Base-by-base conservation (phyloP, 2,797 vertebrate genomes). In the Corythornis leucogaster region DNA sequence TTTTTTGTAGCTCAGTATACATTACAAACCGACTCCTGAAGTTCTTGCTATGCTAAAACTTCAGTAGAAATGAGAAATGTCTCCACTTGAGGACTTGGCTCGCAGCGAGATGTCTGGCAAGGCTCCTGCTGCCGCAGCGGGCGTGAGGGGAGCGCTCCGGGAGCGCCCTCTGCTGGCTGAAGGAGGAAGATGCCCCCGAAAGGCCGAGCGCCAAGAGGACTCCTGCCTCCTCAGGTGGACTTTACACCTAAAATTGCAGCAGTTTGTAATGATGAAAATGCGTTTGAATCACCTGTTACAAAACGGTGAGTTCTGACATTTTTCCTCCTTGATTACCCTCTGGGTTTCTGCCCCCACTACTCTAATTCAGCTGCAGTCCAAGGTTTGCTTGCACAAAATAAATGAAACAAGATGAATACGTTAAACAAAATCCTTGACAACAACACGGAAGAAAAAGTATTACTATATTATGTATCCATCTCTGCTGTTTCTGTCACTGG, bases 101-200 rank as follows among this genome's bases (percentile, higher is more conserved):
- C 54, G 31, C 12, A 13, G 28, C 0, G 43, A 5, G 35, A 4
- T 9, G 24, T 5, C 48, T 3, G 83, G 31, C 58, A 9, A 28
- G 4, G 10, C 20, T 9, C 31, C 19, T 0, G 42, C 7, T 15
- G 64, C 12, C 18, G 10, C 33, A 8, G 7, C 8, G 28, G 38
- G 35, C 62, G 0, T 0, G 18, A 6, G 0, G 18, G 74, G 4
- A 40, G 11, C 1, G 12, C 81, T 3, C 57, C 26, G 12, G 28
- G 66, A 48, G 82, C 24, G 90, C 70, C 91, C 91, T 75, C 92
- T 90, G 63, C 15, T 73, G 94, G 70, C 3, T 6, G 8, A 77
- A 6, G 42, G 48, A 6, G 48, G 68, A 74, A 86, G 88, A 85
- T 33, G 74, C 83, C 89, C 69, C 68, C 25, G 2, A 20, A n/a